phyloP scores from a whole-genome alignment of 2,113 vertebrate species.

The Picathartes gymnocephalus region DNA sequence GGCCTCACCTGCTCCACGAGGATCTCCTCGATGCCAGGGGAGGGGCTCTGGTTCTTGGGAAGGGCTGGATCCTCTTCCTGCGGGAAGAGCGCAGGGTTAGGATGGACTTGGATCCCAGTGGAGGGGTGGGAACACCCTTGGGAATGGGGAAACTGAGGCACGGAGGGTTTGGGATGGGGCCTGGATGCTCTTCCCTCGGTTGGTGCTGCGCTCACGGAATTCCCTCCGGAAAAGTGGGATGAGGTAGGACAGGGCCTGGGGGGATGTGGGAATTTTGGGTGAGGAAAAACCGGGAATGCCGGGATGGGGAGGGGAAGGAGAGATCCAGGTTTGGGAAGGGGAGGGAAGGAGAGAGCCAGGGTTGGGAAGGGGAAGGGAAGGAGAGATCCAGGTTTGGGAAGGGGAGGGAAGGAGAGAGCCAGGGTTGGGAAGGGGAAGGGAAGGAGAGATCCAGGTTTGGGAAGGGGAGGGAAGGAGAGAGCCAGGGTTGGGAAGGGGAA shows the following conservation, averaged over 20 bases:
- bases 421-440: background rate
- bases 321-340: rapidly evolving
- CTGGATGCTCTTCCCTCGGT: background rate
- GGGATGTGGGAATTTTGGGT: background rate
- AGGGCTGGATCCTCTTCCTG: background rate
- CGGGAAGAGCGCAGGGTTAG: background rate
- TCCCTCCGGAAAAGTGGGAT: background rate
- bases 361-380: background rate
- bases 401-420: no score
- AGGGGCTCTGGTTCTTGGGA: rapidly evolving
- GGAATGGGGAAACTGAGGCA: background rate
- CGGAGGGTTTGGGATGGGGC: background rate
- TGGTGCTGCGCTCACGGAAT: rapidly evolving
- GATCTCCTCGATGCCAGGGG: background rate
- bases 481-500: background rate
- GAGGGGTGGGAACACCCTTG: background rate
- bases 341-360: background rate
- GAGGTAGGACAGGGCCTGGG: rapidly evolving
- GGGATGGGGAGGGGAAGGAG: background rate
- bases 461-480: background rate
- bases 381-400: rapidly evolving
- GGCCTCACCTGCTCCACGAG: background rate
- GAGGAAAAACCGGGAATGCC: background rate
- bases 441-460: rapidly evolving
- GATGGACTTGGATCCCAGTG: rapidly evolving